These are phyloP conservation scores for Caretta caretta DNA, from an alignment of 2,113 vertebrate genomes.

Conservation along the genomic window DNA sequence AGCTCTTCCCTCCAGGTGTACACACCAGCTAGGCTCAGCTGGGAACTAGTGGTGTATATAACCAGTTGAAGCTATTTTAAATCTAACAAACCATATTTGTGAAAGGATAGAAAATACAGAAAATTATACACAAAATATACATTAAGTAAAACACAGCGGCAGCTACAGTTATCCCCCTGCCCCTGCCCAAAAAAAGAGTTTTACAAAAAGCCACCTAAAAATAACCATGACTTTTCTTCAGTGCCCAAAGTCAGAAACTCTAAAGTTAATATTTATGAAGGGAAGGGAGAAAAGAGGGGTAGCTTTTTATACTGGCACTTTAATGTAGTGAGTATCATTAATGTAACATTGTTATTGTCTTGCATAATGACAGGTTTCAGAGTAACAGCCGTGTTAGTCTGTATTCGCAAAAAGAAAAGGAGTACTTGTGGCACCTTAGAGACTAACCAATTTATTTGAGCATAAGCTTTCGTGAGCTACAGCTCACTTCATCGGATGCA, in stretches of 20 bases:
- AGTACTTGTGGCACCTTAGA: too few relatives aligned
- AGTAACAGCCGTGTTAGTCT: too few relatives aligned
- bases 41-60: not conserved
- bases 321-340: not conserved
- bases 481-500: too few relatives aligned
- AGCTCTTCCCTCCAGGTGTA: not conserved
- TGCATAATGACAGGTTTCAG: too few relatives aligned
- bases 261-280: not conserved
- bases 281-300: not conserved
- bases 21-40: not conserved
- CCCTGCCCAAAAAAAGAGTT: too few relatives aligned
- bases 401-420: too few relatives aligned
- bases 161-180: not conserved
- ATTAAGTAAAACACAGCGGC: not conserved
- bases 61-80: not conserved
- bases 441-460: too few relatives aligned
- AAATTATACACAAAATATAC: not conserved
- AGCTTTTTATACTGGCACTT: not conserved
- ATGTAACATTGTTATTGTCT: not conserved
- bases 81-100: not conserved
- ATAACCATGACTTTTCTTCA: not conserved
- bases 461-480: too few relatives aligned
- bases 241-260: not conserved
- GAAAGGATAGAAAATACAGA: not conserved
- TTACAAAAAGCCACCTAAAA: not conserved